Evolutionary conservation across 2,888 invertebrate species (phyloP).

Genomic region (Lycocerus yunnanus): DNA sequence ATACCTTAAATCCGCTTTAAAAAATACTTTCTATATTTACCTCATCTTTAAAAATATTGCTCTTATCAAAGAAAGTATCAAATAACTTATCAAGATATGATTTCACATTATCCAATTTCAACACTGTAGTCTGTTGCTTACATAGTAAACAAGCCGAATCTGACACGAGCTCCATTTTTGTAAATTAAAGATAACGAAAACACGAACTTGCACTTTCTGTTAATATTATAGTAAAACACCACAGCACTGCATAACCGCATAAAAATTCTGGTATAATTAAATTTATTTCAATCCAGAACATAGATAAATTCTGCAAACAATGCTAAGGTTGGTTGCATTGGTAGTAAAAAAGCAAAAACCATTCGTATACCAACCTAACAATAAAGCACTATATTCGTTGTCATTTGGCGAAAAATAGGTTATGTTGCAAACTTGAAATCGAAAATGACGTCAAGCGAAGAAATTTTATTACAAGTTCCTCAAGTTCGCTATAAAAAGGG

Average conservation of each 20-base stretch:
- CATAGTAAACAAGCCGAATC: slow-evolving; percentile 14
- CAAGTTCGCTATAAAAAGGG: slow-evolving; percentile 95
- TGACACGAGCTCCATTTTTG: slow-evolving; percentile 13
- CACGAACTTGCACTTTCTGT: not conserved
- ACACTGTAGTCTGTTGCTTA: slow-evolving; percentile 11
- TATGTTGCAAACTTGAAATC: slow-evolving; percentile 6
- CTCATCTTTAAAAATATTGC: slow-evolving; percentile 8
- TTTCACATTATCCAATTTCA: not conserved
- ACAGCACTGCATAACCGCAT: not conserved
- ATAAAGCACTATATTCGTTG: no score
- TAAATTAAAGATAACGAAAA: not conserved
- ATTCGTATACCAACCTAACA: no score
- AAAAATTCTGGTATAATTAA: not conserved
- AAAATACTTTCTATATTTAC: slow-evolving; percentile 5
- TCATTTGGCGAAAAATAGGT: not conserved
- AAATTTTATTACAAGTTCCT: slow-evolving; percentile 89
- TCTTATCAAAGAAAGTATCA: slow-evolving; percentile 22
- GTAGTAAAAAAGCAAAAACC: no score
- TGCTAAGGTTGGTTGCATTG: no score
- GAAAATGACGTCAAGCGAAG: slow-evolving; percentile 88
- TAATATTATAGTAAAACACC: not conserved
- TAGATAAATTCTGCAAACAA: no score
- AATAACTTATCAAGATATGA: slow-evolving; percentile 9
- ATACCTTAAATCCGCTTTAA: not conserved
- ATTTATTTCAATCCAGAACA: not conserved